Percentiles rank a stretch among this genome's conserved stretches.
These are phyloP conservation scores for Opisthograptis luteolata DNA, from an alignment of 2,888 invertebrate genomes.

Conservation along the genomic window DNA sequence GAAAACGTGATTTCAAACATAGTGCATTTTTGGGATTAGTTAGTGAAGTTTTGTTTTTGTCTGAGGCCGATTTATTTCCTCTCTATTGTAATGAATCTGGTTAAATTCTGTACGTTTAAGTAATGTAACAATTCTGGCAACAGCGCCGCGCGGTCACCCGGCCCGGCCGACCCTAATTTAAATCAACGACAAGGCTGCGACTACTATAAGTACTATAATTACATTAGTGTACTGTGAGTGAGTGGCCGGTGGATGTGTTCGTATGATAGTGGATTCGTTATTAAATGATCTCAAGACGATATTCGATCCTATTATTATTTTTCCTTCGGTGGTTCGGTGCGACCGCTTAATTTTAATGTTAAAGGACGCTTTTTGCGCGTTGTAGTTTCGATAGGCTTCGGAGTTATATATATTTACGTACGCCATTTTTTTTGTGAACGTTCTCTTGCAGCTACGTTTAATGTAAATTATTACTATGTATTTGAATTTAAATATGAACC, in stretches of 20 bases:
- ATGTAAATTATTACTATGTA: conserved; percentile 78
- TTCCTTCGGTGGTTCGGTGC: conserved; percentile 57
- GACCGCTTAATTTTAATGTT: conserved; percentile 73
- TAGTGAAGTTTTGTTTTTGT: too few species aligned
- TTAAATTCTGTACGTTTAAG: too few species aligned
- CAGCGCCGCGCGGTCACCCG: not conserved
- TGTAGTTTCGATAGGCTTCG: conserved; percentile 73
- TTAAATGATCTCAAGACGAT: conserved; percentile 82
- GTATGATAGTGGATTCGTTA: conserved; percentile 65
- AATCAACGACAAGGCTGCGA: conserved; percentile 44
- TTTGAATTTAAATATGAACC: conserved; percentile 57
- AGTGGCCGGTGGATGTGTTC: conserved; percentile 51
- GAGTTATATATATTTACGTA: conserved; percentile 68
- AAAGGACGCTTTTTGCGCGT: conserved; percentile 81
- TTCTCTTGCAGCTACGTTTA: conserved; percentile 70
- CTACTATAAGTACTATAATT: conserved; percentile 30
- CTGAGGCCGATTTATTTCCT: too few species aligned
- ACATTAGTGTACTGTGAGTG: conserved; percentile 39
- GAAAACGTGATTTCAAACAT: too few species aligned
- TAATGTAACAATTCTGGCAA: not conserved
- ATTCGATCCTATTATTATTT: conserved; percentile 78
- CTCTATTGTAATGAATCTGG: too few species aligned
- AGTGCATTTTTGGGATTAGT: too few species aligned
- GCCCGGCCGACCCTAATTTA: conserved; percentile 17
- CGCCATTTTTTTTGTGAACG: conserved; percentile 66